Conservation (phyloP, 2,113 vertebrate genomes). For the Leptobrachium ailaonicum region DNA sequence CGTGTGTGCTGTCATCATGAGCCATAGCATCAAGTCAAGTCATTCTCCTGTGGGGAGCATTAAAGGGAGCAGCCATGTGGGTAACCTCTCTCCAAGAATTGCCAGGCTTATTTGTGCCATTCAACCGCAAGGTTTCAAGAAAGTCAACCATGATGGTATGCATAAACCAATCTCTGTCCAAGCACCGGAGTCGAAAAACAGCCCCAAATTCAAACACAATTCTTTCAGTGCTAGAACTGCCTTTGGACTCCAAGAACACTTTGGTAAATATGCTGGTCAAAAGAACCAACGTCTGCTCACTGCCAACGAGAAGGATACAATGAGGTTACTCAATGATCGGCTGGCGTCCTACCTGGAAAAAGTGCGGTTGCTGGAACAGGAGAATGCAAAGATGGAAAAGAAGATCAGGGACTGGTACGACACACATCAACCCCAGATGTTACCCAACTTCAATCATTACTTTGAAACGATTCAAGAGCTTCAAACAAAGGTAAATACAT, state of each 20-base stretch:
- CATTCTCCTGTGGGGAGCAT: background rate
- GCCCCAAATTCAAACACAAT: conserved; percentile 48
- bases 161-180: conserved; percentile 16
- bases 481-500: conserved; percentile 62
- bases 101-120: conserved; percentile 13
- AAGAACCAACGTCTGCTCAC: conserved; percentile 51
- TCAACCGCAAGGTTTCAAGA: conserved; percentile 11
- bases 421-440: conserved; percentile 32
- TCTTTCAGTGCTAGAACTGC: conserved; percentile 3
- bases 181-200: background rate
- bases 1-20: conserved; percentile 24
- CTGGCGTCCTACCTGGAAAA: conserved; percentile 69
- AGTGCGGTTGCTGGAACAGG: conserved; percentile 57
- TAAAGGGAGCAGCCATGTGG: background rate
- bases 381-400: conserved; percentile 66
- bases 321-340: conserved; percentile 76
- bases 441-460: conserved; percentile 57
- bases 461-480: conserved; percentile 67
- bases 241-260: conserved; percentile 46
- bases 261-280: conserved; percentile 30
- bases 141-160: conserved; percentile 1
- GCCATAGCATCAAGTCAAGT: conserved; percentile 11
- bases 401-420: conserved; percentile 63
- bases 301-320: conserved; percentile 65
- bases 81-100: background rate